phyloP scores from a whole-genome alignment of 2,888 invertebrate species.

The Lepidocyrtinus sp. region DNA sequence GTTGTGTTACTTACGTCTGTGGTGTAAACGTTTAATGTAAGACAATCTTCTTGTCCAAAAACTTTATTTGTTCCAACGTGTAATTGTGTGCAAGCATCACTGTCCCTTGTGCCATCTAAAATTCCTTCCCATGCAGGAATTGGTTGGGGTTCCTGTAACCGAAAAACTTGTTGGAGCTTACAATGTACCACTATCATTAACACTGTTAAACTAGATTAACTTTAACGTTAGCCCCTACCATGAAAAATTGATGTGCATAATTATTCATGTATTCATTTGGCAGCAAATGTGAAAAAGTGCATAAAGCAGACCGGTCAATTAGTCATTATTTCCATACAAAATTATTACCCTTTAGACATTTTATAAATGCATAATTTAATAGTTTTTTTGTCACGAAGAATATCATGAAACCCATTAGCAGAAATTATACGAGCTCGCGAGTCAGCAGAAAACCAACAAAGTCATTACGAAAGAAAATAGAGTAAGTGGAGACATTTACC shows the following conservation, averaged over 20 bases:
- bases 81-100: constrained; percentile 70
- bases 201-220: too few relatives aligned
- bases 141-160: constrained; percentile 68
- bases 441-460: too few relatives aligned
- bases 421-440: background rate
- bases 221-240: background rate
- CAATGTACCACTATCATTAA: too few relatives aligned
- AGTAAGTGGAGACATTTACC: background rate
- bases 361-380: too few relatives aligned
- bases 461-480: background rate
- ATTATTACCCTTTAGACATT: too few relatives aligned
- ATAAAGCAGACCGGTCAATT: background rate
- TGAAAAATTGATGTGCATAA: background rate
- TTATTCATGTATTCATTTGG: background rate
- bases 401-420: constrained; percentile 27
- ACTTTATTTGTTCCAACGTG: constrained; percentile 69
- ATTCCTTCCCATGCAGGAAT: constrained; percentile 69
- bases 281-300: background rate
- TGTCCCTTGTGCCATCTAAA: constrained; percentile 69
- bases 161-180: too few relatives aligned
- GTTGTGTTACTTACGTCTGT: constrained; percentile 67
- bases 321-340: too few relatives aligned
- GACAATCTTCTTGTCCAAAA: constrained; percentile 70
- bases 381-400: too few relatives aligned
- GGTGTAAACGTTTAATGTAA: constrained; percentile 68